Base-by-base conservation (phyloP, 2,888 invertebrate species). In the Agrilus biguttatus region DNA sequence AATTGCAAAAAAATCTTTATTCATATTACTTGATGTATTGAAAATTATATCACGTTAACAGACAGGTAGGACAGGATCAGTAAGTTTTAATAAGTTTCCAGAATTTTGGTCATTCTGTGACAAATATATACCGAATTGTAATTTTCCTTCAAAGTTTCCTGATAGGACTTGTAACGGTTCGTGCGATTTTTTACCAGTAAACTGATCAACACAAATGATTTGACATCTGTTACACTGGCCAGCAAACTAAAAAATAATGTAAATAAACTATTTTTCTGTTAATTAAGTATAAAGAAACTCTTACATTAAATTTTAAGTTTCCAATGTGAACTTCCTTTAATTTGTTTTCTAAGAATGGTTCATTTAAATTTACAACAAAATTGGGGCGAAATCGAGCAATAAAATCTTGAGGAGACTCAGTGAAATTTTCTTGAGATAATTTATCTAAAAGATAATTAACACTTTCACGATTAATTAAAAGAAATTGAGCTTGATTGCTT, bases 201-300 rank as follows among this genome's bases (percentile, higher is more conserved):
- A 69, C 67, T 92, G 95, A 65, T 96, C 83, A 47, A 95, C 83
- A 61, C 95, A 93, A 45, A 97, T 84, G 88, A 96, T 95, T 66
- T 92, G 90, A 61, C 96, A 97, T 42, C 96, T 76, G 1, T 80
- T 81, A 58, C 95, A 96, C 36, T 77, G 76, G 1, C 87, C 88
- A 51, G 80, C 78, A 41, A 80, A 78, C 80, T 87, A 67, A 42
- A 70, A 49, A 34, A 45, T 37, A 23, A 32, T 35, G 17, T 19
- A 36, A 47, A 14, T 37, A 7, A 33, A 33, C 5, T 40, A 21
- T 21, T 40, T 17, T 14, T 36, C 3, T 5, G 5, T 17, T 35
- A 14, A 42, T 8, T 21, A 10, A 28, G 17, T 3, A 4, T 2
- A 14, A 42, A 28, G 4, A 21, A 37, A 37, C 13, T 42, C 39